phyloP scores from a whole-genome alignment of 2,888 invertebrate genomes.

The Dasypogon diadema region DNA sequence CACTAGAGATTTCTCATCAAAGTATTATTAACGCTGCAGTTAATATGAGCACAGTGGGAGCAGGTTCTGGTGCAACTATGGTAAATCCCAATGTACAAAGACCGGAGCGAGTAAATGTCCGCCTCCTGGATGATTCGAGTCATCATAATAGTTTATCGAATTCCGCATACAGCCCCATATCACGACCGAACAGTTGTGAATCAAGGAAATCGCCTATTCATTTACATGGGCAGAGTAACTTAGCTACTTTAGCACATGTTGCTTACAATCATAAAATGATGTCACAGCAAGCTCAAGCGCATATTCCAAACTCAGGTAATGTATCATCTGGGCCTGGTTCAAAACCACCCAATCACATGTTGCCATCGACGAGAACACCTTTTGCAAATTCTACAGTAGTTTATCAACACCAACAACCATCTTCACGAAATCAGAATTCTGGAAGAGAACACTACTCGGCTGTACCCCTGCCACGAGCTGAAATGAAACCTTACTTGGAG shows the following conservation, averaged over 20 bases:
- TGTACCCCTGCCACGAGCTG: slow-evolving; percentile 74
- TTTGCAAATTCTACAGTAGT: slow-evolving; percentile 63
- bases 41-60: slow-evolving; percentile 80
- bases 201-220: slow-evolving; percentile 60
- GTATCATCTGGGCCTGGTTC: not conserved
- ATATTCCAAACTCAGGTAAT: slow-evolving; percentile 2
- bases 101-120: slow-evolving; percentile 73
- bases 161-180: slow-evolving; percentile 68
- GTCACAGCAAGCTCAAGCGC: slow-evolving; percentile 56
- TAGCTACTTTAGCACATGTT: slow-evolving; percentile 67
- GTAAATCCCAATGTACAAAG: slow-evolving; percentile 73
- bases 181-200: slow-evolving; percentile 71
- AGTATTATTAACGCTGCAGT: slow-evolving; percentile 89
- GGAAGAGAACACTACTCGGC: slow-evolving; percentile 61
- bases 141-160: slow-evolving; percentile 42
- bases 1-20: slow-evolving; percentile 89
- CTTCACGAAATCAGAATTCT: slow-evolving; percentile 19
- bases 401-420: slow-evolving; percentile 57
- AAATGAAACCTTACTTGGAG: slow-evolving; percentile 79
- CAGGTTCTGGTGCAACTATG: slow-evolving; percentile 61
- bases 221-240: slow-evolving; percentile 60
- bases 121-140: slow-evolving; percentile 66
- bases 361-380: slow-evolving; percentile 44
- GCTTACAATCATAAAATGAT: slow-evolving; percentile 66
- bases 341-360: slow-evolving; percentile 7